phyloP scores from a whole-genome alignment of 2,888 invertebrate species.

The Caenorhabditis panamensis region DNA sequence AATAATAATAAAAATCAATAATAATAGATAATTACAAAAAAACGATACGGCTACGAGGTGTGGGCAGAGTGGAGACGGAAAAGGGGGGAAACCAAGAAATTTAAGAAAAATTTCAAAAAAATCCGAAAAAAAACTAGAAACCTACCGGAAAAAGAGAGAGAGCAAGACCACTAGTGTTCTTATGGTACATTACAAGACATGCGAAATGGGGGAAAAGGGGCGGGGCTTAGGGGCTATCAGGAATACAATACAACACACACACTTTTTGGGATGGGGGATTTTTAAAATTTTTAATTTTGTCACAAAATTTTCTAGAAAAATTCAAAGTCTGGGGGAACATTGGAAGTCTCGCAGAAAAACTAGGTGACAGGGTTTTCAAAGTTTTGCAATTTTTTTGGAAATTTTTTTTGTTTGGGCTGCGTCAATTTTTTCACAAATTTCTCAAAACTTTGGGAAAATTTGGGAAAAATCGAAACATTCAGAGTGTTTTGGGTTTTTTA shows the following conservation, averaged over 20 bases:
- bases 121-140: not conserved
- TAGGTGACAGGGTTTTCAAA: conserved; percentile 38
- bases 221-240: too few species aligned
- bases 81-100: not conserved
- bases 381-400: conserved; percentile 54
- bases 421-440: not conserved
- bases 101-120: too few species aligned
- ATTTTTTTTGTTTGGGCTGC: conserved; percentile 6
- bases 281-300: not conserved
- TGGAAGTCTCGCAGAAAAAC: too few species aligned
- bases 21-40: conserved; percentile 1
- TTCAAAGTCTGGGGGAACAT: not conserved
- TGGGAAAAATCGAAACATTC: too few species aligned
- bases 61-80: not conserved
- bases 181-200: conserved; percentile 48
- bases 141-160: not conserved
- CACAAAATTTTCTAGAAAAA: not conserved
- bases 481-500: too few species aligned
- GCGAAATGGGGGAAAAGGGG: conserved; percentile 5
- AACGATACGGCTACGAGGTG: not conserved
- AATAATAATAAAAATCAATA: not conserved
- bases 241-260: conserved; percentile 4
- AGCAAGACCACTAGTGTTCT: not conserved
- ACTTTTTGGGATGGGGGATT: not conserved
- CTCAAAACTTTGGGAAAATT: not conserved